A percentile compares a stretch with the other conserved stretches of the same genome.
phyloP scores from a whole-genome alignment of 2,797 vertebrate genomes.

The Kryptolebias ocellatus region DNA sequence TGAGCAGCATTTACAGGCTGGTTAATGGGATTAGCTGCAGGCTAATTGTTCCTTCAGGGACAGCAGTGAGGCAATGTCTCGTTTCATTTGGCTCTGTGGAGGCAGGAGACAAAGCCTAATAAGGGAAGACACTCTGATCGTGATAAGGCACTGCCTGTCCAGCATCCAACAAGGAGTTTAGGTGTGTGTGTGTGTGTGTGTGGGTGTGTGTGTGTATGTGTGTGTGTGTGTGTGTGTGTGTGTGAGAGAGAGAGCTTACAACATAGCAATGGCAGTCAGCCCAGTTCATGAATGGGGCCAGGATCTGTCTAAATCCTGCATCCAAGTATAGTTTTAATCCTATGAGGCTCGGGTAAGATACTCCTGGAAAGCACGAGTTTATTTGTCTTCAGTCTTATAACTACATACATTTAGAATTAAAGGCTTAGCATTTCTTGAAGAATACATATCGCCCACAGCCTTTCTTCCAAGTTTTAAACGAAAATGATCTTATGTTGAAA shows the following conservation, averaged over 20 bases:
- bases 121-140: slow-evolving; percentile 82
- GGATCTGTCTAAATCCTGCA: slow-evolving; percentile 64
- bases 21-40: slow-evolving; percentile 81
- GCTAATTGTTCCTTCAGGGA: slow-evolving; percentile 80
- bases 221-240: slow-evolving; percentile 7
- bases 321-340: slow-evolving; percentile 69
- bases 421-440: too few relatives aligned
- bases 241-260: slow-evolving; percentile 4
- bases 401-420: background rate
- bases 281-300: slow-evolving; percentile 70
- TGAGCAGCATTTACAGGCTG: slow-evolving; percentile 73
- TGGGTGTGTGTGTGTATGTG: too few relatives aligned
- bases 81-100: slow-evolving; percentile 71
- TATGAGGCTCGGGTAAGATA: slow-evolving; percentile 43
- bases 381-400: slow-evolving; percentile 1
- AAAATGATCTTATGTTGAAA: too few relatives aligned
- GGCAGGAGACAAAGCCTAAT: slow-evolving; percentile 76
- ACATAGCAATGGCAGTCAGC: slow-evolving; percentile 73
- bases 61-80: slow-evolving; percentile 80
- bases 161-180: slow-evolving; percentile 60
- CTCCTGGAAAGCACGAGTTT: slow-evolving; percentile 24
- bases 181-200: slow-evolving; percentile 37
- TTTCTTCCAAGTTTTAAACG: too few relatives aligned
- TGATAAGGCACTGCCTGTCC: slow-evolving; percentile 75
- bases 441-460: too few relatives aligned